These are phyloP conservation scores for Antheraea pernyi DNA, from an alignment of 1,140 invertebrate genomes.

Conservation along the genomic window DNA sequence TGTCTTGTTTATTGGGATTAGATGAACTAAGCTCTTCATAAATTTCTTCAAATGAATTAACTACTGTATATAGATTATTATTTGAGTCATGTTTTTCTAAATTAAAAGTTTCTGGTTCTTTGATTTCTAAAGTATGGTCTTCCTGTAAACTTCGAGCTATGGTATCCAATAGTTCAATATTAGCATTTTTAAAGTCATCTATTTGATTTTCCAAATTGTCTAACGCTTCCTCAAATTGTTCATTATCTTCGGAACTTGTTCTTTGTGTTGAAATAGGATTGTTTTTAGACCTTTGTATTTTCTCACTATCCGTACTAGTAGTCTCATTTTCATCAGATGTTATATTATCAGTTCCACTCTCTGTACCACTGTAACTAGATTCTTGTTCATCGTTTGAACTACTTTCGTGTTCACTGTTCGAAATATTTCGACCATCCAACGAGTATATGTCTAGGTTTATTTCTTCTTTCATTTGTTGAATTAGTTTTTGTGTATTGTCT, in stretches of 20 bases:
- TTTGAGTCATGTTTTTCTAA: constrained; percentile 46
- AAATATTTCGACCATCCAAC: constrained; percentile 65
- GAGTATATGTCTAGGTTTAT: constrained; percentile 81
- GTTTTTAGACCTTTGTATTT: neutral
- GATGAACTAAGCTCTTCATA: constrained; percentile 52
- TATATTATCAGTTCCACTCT: constrained; percentile 48
- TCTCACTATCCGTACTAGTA: constrained; percentile 38
- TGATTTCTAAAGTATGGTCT: constrained; percentile 47
- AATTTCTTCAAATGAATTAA: constrained; percentile 70
- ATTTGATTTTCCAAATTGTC: constrained; percentile 66
- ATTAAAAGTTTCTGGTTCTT: constrained; percentile 20
- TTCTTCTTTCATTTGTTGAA: constrained; percentile 82
- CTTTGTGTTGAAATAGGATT: constrained; percentile 31
- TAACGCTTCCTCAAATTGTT: constrained; percentile 73
- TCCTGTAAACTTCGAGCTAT: constrained; percentile 65
- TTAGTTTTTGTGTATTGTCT: constrained; percentile 80
- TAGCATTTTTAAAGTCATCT: constrained; percentile 57
- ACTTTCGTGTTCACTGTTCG: constrained; percentile 72
- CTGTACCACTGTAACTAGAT: constrained; percentile 73
- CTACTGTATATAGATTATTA: constrained; percentile 59
- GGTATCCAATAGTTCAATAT: constrained; percentile 65
- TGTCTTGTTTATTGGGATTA: constrained; percentile 12
- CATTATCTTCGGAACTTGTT: constrained; percentile 76
- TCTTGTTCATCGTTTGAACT: constrained; percentile 76
- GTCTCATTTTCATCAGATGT: constrained; percentile 65